Base-by-base conservation (phyloP, 2,888 invertebrate genomes). In the Rhingia rostrata region DNA sequence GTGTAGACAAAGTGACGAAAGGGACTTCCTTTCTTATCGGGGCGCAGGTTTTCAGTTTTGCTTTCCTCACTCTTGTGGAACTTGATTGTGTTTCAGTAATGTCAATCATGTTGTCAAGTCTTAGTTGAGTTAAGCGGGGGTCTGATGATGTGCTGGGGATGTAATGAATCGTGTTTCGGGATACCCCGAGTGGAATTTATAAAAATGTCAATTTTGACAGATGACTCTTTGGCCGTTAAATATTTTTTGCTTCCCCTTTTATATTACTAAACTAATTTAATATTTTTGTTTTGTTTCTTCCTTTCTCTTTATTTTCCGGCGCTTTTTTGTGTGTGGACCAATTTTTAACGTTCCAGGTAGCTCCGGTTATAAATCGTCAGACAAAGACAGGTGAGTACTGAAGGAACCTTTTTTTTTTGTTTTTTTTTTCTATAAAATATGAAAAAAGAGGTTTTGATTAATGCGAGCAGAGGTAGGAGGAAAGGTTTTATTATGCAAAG, bases 311-410 rank as follows among this genome's bases (percentile, higher is more conserved):
- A 41, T 66, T 47, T 64, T 39, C 60, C 66, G 49, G 51, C n/a
- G 14, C 6, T 6, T 33, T 51, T 41, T 69, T 63, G n/a, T 32
- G 56, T 63, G n/a, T 32, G 56, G 47, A 61, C 49, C 41, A 35
- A 56, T 58, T 54, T 45, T 49, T 7, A 77, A 43, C 64, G 35
- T 93, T 93, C 85, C 94, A 96, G 96, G 95, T 90, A 95, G 95
- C 93, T 95, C 95, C 87, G 95, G 95, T 92, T 96, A 95, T 93
- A 95, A 95, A 93, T 95, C 96, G 92, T 94, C 95, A 89, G 96
- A 96, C 92, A 93, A 96, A 92, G 95, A 96, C 93, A 95, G 95
- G 96, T 96, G 92, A 95, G 94, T 89, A 88, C 74, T 54, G 54
- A 54, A 14, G 7, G 51, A 70, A 41, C 12, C 35, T 61, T 80